Conservation (phyloP, 2,797 vertebrate genomes). For the Sebastolobus alascanus region DNA sequence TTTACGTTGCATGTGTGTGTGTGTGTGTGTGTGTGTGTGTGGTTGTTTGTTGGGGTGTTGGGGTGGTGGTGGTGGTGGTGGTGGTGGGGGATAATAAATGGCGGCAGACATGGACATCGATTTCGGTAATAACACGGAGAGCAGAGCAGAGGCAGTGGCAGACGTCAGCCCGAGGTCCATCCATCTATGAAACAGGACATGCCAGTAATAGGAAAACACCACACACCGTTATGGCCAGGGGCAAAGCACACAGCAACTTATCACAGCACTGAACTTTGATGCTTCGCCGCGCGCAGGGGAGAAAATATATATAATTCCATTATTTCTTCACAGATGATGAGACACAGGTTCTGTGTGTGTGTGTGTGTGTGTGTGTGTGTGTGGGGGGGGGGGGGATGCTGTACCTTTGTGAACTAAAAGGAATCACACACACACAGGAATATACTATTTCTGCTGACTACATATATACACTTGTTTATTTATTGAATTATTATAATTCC, state of each 20-base stretch:
- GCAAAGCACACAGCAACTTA: conserved; percentile 85
- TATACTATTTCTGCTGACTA: conserved; percentile 74
- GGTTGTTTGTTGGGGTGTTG: conserved; percentile 56
- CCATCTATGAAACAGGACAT: conserved; percentile 89
- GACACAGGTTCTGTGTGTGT: conserved; percentile 74
- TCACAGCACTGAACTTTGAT: conserved; percentile 88
- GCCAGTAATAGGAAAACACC: conserved; percentile 89
- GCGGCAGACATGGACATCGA: conserved; percentile 83
- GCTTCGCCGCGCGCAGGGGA: conserved; percentile 78
- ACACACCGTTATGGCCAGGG: conserved; percentile 85
- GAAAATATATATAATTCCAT: conserved; percentile 91
- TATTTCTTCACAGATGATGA: conserved; percentile 91
- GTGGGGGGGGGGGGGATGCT: conserved; percentile 13
- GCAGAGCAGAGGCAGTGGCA: conserved; percentile 82
- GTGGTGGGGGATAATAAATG: conserved; percentile 87
- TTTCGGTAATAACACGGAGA: conserved; percentile 81
- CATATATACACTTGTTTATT: conserved; percentile 80
- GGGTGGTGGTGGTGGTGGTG: conserved; percentile 69
- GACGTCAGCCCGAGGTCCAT: conserved; percentile 86
- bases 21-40: conserved; percentile 38
- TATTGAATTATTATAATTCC: conserved; percentile 80
- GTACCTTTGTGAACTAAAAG: conserved; percentile 58
- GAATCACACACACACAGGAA: conserved; percentile 60
- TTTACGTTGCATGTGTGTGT: conserved; percentile 45
- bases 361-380: not conserved